Conservation (phyloP, 2,888 invertebrate species). For the Acrobasis repandana region DNA sequence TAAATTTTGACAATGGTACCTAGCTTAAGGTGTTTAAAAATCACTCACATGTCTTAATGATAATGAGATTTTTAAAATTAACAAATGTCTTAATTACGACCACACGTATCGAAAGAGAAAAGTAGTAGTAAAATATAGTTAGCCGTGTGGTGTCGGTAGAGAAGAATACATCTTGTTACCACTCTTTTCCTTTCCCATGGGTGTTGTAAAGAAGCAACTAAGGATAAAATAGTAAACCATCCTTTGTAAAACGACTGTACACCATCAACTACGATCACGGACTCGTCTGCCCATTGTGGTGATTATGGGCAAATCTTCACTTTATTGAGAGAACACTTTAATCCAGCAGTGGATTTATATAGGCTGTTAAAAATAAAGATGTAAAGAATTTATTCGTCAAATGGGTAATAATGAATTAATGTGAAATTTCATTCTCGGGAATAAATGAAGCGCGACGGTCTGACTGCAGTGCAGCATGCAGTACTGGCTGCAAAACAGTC, state of each 20-base stretch:
- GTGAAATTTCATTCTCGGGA: constrained; percentile 2
- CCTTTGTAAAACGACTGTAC: no score
- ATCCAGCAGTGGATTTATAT: no score
- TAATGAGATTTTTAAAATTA: not conserved
- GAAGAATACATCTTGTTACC: no score
- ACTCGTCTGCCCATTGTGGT: no score
- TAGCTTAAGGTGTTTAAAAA: constrained; percentile 19
- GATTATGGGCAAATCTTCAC: no score
- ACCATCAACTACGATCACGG: no score
- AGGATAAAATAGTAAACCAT: no score
- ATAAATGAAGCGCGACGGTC: not conserved
- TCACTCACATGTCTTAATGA: constrained; percentile 16
- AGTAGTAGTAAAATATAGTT: not conserved
- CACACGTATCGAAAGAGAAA: not conserved
- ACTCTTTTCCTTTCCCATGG: no score
- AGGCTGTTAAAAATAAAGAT: no score
- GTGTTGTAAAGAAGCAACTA: no score
- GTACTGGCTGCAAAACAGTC: not conserved
- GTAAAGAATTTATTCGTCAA: not conserved
- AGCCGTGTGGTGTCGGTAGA: no score
- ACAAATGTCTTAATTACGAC: not conserved
- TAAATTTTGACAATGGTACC: constrained; percentile 33
- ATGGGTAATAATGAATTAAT: not conserved
- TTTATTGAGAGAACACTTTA: no score
- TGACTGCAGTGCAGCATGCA: not conserved